Base-by-base conservation (phyloP, 2,113 vertebrate genomes). In the Vicugna pacos region DNA sequence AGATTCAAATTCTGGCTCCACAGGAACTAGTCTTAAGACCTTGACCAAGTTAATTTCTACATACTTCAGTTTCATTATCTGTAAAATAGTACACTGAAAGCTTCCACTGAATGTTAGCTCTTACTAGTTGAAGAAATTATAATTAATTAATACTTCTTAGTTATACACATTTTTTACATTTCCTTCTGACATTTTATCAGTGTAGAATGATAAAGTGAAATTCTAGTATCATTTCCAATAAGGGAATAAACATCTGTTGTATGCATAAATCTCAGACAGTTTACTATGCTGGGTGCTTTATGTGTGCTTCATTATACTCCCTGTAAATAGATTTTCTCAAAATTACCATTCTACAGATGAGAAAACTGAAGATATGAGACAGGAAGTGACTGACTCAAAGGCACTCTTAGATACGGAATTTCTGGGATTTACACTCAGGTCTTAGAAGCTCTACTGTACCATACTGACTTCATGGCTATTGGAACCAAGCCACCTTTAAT, bases 71-170 rank as follows among this genome's bases (percentile, higher is more conserved):
- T 94, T 92, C 35, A 32, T 88, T n/a, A 46, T 67, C 54, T 77
- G 22, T 96, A 52, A 93, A 76, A 82, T 4, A 22, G 46, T 24
- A 54, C 2, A 26, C 20, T 70, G 15, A 83, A 76, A 72, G 67
- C 6, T 69, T 70, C 75, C 28, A 64, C 0, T 89, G 75, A 94
- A 79, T 64, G 32, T 42, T 60, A 73, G 54, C 15, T 82, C 69
- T 79, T 80, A 17, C 56, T 88, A 87, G 56, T 8, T 95, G 60
- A 87, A 86, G 60, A 87, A 72, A 58, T 80, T 92, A 73, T 72
- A 96, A 89, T 73, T 69, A 89, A 85, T 60, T 64, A 84, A 22
- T 67, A 46, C 19, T 93, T 95, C 46, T 77, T 38, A 79, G 8
- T 64, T 80, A 89, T 14, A 38, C 32, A 58, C 17, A 10, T 38